Base-by-base conservation (phyloP, 2,888 invertebrate species). In the Ophion slaviceki region DNA sequence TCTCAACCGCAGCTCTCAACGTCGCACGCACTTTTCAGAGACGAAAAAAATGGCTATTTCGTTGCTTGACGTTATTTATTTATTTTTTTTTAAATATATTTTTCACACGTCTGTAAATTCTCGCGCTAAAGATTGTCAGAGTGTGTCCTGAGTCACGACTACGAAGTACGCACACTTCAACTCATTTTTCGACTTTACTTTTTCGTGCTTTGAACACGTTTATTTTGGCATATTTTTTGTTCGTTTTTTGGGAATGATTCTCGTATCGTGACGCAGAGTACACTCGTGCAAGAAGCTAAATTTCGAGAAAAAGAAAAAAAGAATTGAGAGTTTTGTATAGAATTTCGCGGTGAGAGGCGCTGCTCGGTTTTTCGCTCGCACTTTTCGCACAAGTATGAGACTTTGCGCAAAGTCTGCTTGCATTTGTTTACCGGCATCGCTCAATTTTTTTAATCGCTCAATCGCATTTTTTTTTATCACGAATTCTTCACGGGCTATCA, bases 351-450 rank as follows among this genome's bases (percentile, higher is more conserved):
- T 77, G 74, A 75, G 47, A 64, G 61, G 24, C 28, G 76, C 67
- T 83, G 72, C 77, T 86, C 62, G 47, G 86, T 74, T 72, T 81
- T 76, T 80, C 61, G 80, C 86, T 67, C 67, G 66, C 87, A 80
- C 87, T 84, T 89, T 87, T 83, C 85, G 89, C 88, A 89, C 78
- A 84, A 82, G 89, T 89, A 89, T 89, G 82, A 89, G 89, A 89
- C 89, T 80, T 86, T 89, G 88, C 89, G 87, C 82, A 87, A 89
- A 84, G 87, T 79, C 82, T 76, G 14, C 47, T 72, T 72, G 84
- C 53, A 76, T 20, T 57, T 68, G 61, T 45, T 24, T 17, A 64
- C 77, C 17, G 70, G 74, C 68, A 85, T 79, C 80, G 57, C 72
- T 76, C 75, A 62, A 61, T 67, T 28, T n/a, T 45, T 28, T 47